phyloP scores from a whole-genome alignment of 2,113 vertebrate species.

The Lichenostomus cassidix region DNA sequence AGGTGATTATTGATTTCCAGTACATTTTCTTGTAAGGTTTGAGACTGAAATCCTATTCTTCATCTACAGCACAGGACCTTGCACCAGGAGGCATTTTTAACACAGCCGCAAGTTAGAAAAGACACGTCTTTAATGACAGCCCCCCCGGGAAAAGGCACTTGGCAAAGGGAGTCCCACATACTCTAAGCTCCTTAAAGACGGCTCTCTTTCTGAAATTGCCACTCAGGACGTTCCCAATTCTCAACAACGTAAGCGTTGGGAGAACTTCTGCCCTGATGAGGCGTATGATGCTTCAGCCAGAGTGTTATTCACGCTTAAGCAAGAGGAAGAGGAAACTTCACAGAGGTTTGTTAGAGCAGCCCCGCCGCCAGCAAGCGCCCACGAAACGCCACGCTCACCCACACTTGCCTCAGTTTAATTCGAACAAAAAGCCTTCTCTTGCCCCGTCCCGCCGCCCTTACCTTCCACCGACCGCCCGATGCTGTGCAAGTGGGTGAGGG shows the following conservation, averaged over 20 bases:
- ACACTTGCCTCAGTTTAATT: rapidly evolving
- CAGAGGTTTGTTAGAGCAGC: not conserved
- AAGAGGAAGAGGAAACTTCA: not conserved
- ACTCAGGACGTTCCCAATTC: not conserved
- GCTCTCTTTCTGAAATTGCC: not conserved
- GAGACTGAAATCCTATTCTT: not conserved
- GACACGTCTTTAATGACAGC: not conserved
- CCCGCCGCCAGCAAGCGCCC: not conserved
- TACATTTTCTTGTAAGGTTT: not conserved
- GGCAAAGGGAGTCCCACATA: not conserved
- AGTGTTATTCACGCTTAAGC: not conserved
- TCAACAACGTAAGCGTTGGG: not conserved
- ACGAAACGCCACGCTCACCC: not conserved
- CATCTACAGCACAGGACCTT: not conserved
- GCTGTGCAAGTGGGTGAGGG: conserved; percentile 79
- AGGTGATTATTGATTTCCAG: not conserved
- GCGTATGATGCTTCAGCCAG: not conserved
- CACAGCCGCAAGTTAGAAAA: not conserved
- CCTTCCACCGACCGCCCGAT: conserved; percentile 84
- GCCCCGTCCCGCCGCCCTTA: not conserved
- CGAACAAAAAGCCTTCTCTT: not conserved
- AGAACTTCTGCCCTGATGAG: not conserved
- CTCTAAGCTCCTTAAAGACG: not conserved
- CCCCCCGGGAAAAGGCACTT: not conserved
- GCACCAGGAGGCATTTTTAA: not conserved